These are phyloP conservation scores for Nezara viridula DNA, from an alignment of 2,888 invertebrate species.

Conservation along the genomic window DNA sequence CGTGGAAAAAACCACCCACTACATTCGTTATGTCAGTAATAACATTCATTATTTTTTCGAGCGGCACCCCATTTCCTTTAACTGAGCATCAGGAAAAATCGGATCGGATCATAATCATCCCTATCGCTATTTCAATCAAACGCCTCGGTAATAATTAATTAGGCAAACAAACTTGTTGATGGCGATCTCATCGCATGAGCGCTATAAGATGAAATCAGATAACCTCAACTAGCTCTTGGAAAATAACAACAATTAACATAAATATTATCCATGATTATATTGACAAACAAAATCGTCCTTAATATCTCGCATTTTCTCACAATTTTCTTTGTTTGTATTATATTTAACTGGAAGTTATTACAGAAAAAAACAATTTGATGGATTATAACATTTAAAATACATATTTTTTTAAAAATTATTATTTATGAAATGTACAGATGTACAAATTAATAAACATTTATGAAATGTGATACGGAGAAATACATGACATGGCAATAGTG, in stretches of 20 bases:
- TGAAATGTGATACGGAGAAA: too few species aligned
- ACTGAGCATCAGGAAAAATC: conserved; percentile 21
- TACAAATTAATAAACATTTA: too few species aligned
- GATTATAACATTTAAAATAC: too few species aligned
- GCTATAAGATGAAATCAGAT: background rate
- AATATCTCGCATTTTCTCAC: background rate
- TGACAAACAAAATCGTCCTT: background rate
- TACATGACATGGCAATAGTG: too few species aligned
- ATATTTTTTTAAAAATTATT: too few species aligned
- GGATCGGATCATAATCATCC: background rate
- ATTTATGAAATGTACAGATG: too few species aligned
- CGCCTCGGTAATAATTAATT: conserved; percentile 45
- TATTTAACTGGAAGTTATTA: too few species aligned
- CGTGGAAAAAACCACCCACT: conserved; percentile 55
- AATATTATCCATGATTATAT: background rate
- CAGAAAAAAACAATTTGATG: too few species aligned
- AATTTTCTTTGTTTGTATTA: too few species aligned
- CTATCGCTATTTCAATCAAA: conserved; percentile 29
- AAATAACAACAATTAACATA: conserved; percentile 10
- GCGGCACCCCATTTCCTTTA: background rate
- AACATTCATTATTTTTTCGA: conserved; percentile 50
- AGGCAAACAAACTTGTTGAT: conserved; percentile 43
- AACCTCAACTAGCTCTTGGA: background rate
- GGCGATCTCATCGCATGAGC: conserved; percentile 7
- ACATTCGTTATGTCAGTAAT: conserved; percentile 51